phyloP scores from a whole-genome alignment of 2,888 invertebrate species.

The Girardia tigrina region DNA sequence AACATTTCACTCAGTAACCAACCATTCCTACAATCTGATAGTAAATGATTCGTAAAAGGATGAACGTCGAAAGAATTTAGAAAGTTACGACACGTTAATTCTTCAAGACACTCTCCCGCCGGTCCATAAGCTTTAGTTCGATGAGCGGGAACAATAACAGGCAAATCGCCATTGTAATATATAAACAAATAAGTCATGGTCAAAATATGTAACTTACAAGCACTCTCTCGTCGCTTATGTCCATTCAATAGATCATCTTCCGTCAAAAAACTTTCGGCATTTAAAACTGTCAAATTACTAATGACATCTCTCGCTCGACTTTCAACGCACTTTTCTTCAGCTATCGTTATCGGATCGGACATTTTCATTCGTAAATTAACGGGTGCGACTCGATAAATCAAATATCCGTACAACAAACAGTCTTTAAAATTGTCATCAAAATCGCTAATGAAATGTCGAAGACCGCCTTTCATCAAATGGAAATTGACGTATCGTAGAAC shows the following conservation, averaged over 20 bases:
- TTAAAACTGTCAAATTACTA: neutral
- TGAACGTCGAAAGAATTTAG: neutral
- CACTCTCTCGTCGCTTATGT: constrained; percentile 16
- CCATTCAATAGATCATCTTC: neutral
- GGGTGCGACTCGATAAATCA: constrained; percentile 1
- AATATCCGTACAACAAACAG: neutral
- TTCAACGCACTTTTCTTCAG: neutral
- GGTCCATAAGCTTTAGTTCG: neutral
- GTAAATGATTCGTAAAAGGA: neutral
- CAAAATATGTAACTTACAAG: constrained; percentile 4
- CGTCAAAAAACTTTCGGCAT: neutral
- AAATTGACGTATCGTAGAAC: neutral
- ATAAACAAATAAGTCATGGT: neutral
- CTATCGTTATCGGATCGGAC: neutral
- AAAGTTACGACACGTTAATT: constrained; percentile 9
- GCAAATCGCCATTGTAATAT: constrained; percentile 11
- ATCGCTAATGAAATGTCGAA: neutral
- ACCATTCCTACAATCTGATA: neutral
- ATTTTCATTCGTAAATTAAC: neutral
- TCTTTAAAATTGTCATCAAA: constrained; percentile 8
- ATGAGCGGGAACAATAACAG: neutral
- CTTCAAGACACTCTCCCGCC: neutral
- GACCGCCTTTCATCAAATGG: neutral
- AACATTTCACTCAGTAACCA: constrained; percentile 1
- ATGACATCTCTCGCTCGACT: neutral